Base-by-base conservation (phyloP, 2,888 invertebrate species). In the Proisotoma minuta region DNA sequence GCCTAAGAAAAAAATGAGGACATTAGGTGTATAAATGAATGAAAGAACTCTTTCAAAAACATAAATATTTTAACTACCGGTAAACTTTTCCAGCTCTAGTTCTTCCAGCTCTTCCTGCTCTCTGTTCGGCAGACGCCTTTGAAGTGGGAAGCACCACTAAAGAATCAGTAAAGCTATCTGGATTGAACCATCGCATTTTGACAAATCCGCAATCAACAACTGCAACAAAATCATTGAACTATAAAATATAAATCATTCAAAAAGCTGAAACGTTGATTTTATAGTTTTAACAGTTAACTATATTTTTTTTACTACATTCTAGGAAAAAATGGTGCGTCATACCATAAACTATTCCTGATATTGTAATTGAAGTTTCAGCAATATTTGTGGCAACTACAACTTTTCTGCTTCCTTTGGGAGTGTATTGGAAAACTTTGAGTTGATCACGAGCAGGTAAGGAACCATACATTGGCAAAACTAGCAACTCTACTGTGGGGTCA, bases 351-450 rank as follows among this genome's bases (percentile, higher is more conserved):
- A 99, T 86, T 24, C 95, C 95, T 2, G 89, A 87, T 75, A 98
- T 94, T 0, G 98, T 98, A 20, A 98, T 85, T 1, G 96, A 95
- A 0, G 98, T 92, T 79, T 99, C 98, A 0, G 98, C 97, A 57
- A 99, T 90, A 76, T 98, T 98, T 0, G 97, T 98, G 0, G 97
- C 90, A 3, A 98, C 81, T 0, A 99, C 85, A 23, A 97, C 86
- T 79, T 97, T 98, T 27, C 98, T 81, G 0, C 85, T 84, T 29
- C 86, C 86, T 66, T 83, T 83, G 47, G 79, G 76, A 2, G 88
- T 85, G 0, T 86, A 82, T 74, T 87, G 85, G 77, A 96, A 95
- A 1, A 90, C 94, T 75, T 87, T 87, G 75, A 95, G 81, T 79
- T 97, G 94, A 74, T 91, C 91, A 22, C 84, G 81, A 43, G 89